Evolutionary conservation across 2,888 invertebrate species (phyloP).

Genomic region (Tethea ocularis): DNA sequence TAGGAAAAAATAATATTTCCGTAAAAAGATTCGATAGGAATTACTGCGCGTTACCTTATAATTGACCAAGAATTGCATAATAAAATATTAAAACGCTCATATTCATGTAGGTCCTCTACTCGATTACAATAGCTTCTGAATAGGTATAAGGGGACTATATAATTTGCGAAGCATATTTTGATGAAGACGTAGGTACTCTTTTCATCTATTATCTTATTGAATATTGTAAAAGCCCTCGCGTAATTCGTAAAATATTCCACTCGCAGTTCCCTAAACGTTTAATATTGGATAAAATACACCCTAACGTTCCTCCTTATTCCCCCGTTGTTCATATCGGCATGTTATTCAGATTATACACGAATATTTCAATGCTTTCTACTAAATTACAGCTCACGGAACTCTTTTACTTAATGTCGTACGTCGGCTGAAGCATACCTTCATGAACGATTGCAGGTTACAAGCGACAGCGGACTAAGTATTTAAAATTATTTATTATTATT

Average conservation of each 20-base stretch:
- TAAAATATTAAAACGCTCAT: background rate
- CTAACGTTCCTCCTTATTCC: constrained; percentile 74
- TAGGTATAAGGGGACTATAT: constrained; percentile 1
- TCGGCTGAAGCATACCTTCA: constrained; percentile 49
- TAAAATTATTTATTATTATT: constrained; percentile 11
- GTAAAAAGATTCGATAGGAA: background rate
- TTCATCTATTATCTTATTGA: constrained; percentile 71
- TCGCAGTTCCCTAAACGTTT: constrained; percentile 76
- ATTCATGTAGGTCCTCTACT: background rate
- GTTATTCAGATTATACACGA: constrained; percentile 84
- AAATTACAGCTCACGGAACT: constrained; percentile 81
- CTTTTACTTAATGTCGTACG: constrained; percentile 74
- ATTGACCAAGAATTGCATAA: background rate
- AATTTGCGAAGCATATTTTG: constrained; percentile 32
- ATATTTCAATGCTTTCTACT: constrained; percentile 84
- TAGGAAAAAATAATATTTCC: no score
- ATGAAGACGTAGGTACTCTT: constrained; percentile 49
- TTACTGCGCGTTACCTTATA: no score
- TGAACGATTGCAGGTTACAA: constrained; percentile 29
- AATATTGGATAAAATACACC: constrained; percentile 83
- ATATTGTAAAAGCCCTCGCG: constrained; percentile 72
- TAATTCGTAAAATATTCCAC: constrained; percentile 79
- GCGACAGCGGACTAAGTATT: constrained; percentile 34
- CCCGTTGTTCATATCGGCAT: constrained; percentile 83
- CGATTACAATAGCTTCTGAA: background rate